Percentiles rank a stretch among this genome's conserved stretches.
Evolutionary conservation across 2,113 vertebrate genomes (phyloP).

Genomic region (Patagioenas fasciata): DNA sequence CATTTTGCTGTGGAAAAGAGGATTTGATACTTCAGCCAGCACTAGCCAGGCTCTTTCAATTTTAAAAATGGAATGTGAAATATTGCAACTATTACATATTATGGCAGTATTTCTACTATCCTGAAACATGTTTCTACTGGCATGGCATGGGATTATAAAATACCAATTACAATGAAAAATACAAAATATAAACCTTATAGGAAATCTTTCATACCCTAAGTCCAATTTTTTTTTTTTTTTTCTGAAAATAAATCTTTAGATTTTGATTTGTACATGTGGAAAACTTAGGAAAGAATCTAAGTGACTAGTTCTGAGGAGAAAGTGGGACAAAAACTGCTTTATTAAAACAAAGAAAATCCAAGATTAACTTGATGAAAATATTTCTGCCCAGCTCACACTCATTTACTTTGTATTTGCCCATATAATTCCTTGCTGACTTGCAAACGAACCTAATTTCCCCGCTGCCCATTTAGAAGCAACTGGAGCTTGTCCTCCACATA

Average conservation of each 20-base stretch:
- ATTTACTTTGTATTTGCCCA: neutral
- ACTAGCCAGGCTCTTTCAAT: neutral
- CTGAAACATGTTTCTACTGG: neutral
- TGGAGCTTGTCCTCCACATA: neutral
- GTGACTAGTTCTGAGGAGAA: neutral
- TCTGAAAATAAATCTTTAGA: neutral
- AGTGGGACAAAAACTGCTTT: neutral
- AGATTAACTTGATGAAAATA: neutral
- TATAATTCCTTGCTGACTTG: neutral
- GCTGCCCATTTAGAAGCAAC: neutral
- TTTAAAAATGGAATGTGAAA: neutral
- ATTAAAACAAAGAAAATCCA: neutral
- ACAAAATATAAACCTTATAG: neutral
- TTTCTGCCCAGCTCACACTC: neutral
- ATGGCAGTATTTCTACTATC: neutral
- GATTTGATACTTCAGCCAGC: neutral
- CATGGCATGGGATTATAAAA: neutral
- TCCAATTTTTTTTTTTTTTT: neutral
- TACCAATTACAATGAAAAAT: neutral
- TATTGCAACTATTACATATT: neutral
- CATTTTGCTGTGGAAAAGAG: neutral
- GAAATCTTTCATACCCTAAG: neutral
- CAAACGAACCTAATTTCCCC: neutral
- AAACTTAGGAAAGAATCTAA: neutral
- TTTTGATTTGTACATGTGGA: neutral